phyloP scores from a whole-genome alignment of 2,888 invertebrate genomes.

The Eupithecia dodoneata region DNA sequence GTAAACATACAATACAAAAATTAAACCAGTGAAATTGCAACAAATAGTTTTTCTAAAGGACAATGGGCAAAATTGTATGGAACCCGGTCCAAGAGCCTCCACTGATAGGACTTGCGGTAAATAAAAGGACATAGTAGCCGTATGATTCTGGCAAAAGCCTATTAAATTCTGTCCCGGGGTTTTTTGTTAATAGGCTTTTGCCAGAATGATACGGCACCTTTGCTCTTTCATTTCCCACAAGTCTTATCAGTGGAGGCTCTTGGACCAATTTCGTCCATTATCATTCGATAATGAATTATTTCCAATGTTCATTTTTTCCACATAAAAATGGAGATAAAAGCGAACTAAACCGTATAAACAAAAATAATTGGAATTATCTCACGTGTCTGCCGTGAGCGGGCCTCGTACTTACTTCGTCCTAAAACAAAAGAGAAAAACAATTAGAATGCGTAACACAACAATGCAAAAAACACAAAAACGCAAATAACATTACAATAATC shows the following conservation, averaged over 20 bases:
- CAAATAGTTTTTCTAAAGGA: too few relatives aligned
- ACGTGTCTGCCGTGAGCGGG: slow-evolving; percentile 72
- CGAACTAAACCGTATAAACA: neutral
- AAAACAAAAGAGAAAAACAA: slow-evolving; percentile 75
- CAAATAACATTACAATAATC: slow-evolving; percentile 6
- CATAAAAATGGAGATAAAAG: neutral
- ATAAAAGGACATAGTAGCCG: too few relatives aligned
- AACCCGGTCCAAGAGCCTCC: too few relatives aligned
- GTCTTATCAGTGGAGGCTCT: too few relatives aligned
- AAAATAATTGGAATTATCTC: slow-evolving; percentile 70
- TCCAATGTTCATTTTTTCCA: neutral
- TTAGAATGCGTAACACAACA: slow-evolving; percentile 46
- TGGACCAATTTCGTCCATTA: too few relatives aligned
- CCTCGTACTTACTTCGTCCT: slow-evolving; percentile 84
- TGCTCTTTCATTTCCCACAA: too few relatives aligned
- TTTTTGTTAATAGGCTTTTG: too few relatives aligned
- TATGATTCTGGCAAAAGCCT: too few relatives aligned
- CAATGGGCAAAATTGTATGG: too few relatives aligned
- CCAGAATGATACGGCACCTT: too few relatives aligned
- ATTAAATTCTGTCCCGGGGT: too few relatives aligned
- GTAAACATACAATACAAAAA: neutral
- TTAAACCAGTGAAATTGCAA: neutral
- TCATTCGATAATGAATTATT: neutral
- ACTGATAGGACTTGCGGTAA: too few relatives aligned
- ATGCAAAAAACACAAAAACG: neutral